Evolutionary conservation across 2,113 vertebrate genomes (phyloP).

Genomic region (Siphamia tubifer): DNA sequence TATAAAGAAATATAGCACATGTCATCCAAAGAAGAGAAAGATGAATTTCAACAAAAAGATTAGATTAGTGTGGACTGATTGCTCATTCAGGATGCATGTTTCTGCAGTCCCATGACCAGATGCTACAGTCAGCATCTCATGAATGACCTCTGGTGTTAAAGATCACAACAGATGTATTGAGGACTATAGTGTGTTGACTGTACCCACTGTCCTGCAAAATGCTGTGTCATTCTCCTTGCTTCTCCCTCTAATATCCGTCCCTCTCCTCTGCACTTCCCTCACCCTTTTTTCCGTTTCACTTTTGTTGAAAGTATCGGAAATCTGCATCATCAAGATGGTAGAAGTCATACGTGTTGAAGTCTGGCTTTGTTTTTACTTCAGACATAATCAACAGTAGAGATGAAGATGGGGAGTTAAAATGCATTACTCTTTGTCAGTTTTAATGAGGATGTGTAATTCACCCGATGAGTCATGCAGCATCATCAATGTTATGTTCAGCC

Average conservation of each 20-base stretch:
- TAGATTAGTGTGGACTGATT: not conserved
- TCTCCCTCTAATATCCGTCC: slow-evolving; percentile 42
- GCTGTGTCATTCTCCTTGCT: slow-evolving; percentile 70
- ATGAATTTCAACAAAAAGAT: not conserved
- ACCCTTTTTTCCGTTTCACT: slow-evolving; percentile 24
- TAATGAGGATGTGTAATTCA: slow-evolving; percentile 2
- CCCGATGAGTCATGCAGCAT: slow-evolving; percentile 22
- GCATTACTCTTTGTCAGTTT: not conserved
- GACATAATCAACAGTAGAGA: not conserved
- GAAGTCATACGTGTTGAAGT: not conserved
- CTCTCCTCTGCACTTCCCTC: slow-evolving; percentile 8
- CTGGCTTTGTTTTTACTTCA: slow-evolving; percentile 6
- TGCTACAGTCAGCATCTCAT: not conserved
- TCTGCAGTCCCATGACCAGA: not conserved
- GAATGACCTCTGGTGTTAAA: slow-evolving; percentile 44
- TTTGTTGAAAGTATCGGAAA: slow-evolving; percentile 28
- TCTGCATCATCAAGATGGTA: not conserved
- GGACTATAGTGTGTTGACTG: slow-evolving; percentile 28
- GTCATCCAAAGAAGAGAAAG: not conserved
- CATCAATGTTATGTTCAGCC: slow-evolving; percentile 25
- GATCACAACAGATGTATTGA: slow-evolving; percentile 49
- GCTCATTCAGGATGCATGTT: not conserved
- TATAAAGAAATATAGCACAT: not conserved
- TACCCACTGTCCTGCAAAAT: slow-evolving; percentile 59
- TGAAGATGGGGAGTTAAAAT: not conserved